Percentiles rank a stretch among this genome's conserved stretches.
Conservation (phyloP, 2,888 invertebrate genomes). For the Meganola albula region DNA sequence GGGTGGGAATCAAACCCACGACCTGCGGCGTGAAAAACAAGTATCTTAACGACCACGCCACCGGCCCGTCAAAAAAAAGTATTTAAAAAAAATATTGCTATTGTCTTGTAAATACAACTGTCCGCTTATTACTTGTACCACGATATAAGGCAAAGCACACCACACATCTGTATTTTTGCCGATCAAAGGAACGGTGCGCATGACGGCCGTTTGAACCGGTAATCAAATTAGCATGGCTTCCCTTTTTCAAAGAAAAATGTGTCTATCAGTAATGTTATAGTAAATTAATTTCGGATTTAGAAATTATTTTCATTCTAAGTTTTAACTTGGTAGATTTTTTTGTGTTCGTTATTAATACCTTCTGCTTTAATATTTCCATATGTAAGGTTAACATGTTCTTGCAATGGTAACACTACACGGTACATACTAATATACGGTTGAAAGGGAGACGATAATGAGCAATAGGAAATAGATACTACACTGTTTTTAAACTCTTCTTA, state of each 20-base stretch:
- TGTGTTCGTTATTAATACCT: no score
- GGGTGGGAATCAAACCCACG: no score
- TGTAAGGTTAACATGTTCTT: no score
- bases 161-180: slow-evolving; percentile 75
- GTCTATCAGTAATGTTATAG: slow-evolving; percentile 50
- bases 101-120: neutral
- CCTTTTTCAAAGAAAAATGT: slow-evolving; percentile 76
- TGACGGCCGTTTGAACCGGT: slow-evolving; percentile 76
- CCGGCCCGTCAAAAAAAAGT: neutral
- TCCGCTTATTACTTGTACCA: slow-evolving; percentile 17
- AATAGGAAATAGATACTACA: no score
- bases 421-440: no score
- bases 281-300: slow-evolving; percentile 9
- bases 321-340: no score
- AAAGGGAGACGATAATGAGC: no score
- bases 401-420: no score
- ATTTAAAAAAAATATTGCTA: neutral
- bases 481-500: no score
- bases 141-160: slow-evolving; percentile 46
- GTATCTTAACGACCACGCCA: neutral
- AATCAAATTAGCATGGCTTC: slow-evolving; percentile 76
- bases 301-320: no score
- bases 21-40: no score
- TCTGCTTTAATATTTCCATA: no score
- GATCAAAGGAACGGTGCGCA: slow-evolving; percentile 69